Percentiles rank a stretch among this genome's conserved stretches.
Evolutionary conservation across 2,888 invertebrate species (phyloP).

Genomic region (Diachrysia chrysitis): DNA sequence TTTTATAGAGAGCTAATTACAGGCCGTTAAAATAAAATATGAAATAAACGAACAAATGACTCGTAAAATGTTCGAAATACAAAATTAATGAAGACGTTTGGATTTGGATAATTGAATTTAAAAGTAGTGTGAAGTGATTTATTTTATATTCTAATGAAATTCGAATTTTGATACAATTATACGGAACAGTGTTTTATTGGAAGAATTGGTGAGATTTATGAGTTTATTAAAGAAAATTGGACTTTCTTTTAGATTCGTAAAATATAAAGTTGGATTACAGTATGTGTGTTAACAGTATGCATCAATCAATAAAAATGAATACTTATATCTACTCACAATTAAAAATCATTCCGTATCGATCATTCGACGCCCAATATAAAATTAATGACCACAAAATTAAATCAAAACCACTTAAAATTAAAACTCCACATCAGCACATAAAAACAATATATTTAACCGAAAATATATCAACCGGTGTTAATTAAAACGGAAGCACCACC

Average conservation of each 20-base stretch:
- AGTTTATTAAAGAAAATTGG: not conserved
- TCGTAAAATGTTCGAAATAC: slow-evolving; percentile 40
- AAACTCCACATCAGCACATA: slow-evolving; percentile 20
- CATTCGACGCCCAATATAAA: slow-evolving; percentile 13
- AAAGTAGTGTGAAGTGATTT: slow-evolving; percentile 35
- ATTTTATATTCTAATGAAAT: slow-evolving; percentile 36
- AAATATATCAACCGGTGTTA: slow-evolving; percentile 67
- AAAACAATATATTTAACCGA: slow-evolving; percentile 48
- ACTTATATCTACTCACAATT: not conserved
- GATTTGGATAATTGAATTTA: slow-evolving; percentile 32
- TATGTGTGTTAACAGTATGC: not conserved
- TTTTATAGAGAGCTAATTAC: slow-evolving; percentile 31
- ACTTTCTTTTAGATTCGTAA: not conserved
- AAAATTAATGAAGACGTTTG: slow-evolving; percentile 38
- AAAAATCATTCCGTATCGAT: not conserved
- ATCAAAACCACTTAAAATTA: slow-evolving; percentile 26
- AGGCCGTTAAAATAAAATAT: slow-evolving; percentile 41
- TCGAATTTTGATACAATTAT: slow-evolving; percentile 12
- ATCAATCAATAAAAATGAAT: not conserved
- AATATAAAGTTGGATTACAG: not conserved
- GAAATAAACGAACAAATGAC: slow-evolving; percentile 29
- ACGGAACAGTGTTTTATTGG: slow-evolving; percentile 14
- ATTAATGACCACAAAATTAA: slow-evolving; percentile 42
- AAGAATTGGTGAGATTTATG: slow-evolving; percentile 19
- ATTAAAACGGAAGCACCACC: slow-evolving; percentile 74